phyloP scores from a whole-genome alignment of 2,797 vertebrate species.

The Setipinna tenuifilis region DNA sequence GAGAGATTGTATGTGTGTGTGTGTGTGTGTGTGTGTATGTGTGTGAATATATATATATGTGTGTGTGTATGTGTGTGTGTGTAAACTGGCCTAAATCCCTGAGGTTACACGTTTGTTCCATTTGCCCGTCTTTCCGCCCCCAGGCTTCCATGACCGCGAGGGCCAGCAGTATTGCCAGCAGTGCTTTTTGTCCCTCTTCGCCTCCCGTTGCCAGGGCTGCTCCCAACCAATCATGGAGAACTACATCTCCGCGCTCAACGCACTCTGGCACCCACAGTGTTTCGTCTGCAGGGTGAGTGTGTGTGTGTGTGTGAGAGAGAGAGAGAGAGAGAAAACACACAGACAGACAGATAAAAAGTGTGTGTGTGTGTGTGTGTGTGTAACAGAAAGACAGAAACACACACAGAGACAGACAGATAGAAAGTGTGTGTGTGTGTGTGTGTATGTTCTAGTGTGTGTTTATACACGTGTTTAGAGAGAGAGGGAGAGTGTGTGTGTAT shows the following conservation, averaged over 20 bases:
- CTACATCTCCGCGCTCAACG: conserved; percentile 91
- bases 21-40: too few species aligned
- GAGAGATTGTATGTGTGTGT: neutral
- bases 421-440: too few species aligned
- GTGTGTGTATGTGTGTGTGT: too few species aligned
- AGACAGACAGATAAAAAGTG: too few species aligned
- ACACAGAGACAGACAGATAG: too few species aligned
- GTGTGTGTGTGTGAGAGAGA: neutral
- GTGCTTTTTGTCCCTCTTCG: conserved; percentile 89
- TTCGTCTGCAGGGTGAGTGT: conserved; percentile 88
- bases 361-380: neutral
- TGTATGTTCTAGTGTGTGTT: too few species aligned
- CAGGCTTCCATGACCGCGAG: conserved; percentile 92
- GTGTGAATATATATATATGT: too few species aligned
- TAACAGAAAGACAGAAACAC: too few species aligned
- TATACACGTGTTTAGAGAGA: too few species aligned
- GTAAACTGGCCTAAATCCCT: neutral
- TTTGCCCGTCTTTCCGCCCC: neutral
- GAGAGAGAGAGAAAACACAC: too few species aligned
- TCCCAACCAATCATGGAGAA: conserved; percentile 89
- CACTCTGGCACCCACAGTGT: conserved; percentile 92
- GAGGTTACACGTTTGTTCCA: neutral
- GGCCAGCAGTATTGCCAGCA: conserved; percentile 89
- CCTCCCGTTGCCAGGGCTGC: conserved; percentile 90
- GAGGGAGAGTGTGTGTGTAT: neutral